phyloP scores from a whole-genome alignment of 2,113 vertebrate species.

The Holacanthus passer region DNA sequence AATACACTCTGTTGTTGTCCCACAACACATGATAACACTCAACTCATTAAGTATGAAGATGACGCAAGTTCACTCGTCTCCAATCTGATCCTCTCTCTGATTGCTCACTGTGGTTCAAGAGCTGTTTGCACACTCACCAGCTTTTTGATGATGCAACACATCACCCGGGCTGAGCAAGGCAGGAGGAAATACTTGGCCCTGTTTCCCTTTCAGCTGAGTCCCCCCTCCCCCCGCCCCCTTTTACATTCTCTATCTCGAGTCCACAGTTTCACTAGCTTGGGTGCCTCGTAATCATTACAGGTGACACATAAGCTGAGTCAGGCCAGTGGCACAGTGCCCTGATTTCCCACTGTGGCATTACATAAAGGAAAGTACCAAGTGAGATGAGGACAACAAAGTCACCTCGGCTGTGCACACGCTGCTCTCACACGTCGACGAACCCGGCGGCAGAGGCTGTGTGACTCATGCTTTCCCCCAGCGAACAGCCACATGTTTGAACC shows the following conservation, averaged over 20 bases:
- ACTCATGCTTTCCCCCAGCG: constrained; percentile 59
- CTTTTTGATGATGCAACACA: constrained; percentile 57
- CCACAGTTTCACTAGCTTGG: constrained; percentile 6
- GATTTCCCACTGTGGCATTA: constrained; percentile 54
- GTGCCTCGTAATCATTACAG: constrained; percentile 36
- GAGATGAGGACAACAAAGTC: constrained; percentile 53
- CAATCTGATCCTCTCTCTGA: constrained; percentile 6
- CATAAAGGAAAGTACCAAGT: constrained; percentile 46
- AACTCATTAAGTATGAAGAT: neutral
- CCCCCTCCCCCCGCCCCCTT: neutral
- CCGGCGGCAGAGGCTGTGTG: constrained; percentile 13
- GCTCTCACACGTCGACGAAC: neutral
- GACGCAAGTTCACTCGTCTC: neutral
- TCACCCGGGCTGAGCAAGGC: constrained; percentile 42
- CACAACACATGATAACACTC: constrained; percentile 4
- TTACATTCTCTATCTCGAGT: neutral
- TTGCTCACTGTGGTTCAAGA: constrained; percentile 26
- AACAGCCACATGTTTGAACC: constrained; percentile 61
- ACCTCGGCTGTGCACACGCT: neutral
- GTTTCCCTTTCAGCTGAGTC: constrained; percentile 32
- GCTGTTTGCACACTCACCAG: constrained; percentile 36
- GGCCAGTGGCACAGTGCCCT: constrained; percentile 66
- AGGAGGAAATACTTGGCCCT: constrained; percentile 47
- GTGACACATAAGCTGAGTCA: constrained; percentile 61
- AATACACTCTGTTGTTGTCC: constrained; percentile 2